Evolutionary conservation across 2,888 invertebrate genomes (phyloP).

Genomic region (Caenorhabditis sp.): DNA sequence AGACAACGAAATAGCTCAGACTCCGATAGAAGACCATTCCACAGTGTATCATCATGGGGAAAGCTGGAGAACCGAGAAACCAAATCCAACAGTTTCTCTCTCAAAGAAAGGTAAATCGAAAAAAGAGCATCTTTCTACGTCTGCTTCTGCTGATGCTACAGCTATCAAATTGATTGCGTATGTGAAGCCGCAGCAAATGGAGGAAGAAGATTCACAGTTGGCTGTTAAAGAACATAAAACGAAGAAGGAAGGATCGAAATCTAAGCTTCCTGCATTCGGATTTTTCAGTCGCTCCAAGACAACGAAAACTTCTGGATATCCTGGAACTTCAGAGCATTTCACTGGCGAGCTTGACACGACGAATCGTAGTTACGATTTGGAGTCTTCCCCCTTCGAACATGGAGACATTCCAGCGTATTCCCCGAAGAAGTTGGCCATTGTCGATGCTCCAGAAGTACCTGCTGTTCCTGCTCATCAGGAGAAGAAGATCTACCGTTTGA

Average conservation of each 20-base stretch:
- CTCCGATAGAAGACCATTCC: slow-evolving; percentile 42
- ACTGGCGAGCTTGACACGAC: slow-evolving; percentile 49
- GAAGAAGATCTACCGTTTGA: slow-evolving; percentile 36
- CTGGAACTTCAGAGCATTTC: slow-evolving; percentile 37
- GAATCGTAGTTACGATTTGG: slow-evolving; percentile 45
- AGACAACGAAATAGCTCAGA: slow-evolving; percentile 45
- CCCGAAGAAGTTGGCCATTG: slow-evolving; percentile 12
- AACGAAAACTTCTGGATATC: slow-evolving; percentile 24
- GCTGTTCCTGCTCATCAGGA: slow-evolving; percentile 13
- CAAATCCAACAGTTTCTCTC: not conserved
- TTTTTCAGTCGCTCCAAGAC: slow-evolving; percentile 41
- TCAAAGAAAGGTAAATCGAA: slow-evolving; percentile 21
- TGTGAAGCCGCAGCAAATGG: slow-evolving; percentile 18
- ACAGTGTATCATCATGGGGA: slow-evolving; percentile 57
- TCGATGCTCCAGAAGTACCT: not conserved
- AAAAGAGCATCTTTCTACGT: slow-evolving; percentile 3
- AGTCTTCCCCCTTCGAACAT: slow-evolving; percentile 45
- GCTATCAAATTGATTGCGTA: slow-evolving; percentile 46
- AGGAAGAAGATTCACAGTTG: not conserved
- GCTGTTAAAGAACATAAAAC: slow-evolving; percentile 20
- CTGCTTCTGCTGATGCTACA: slow-evolving; percentile 24
- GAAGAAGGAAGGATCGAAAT: slow-evolving; percentile 33
- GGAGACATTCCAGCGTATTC: slow-evolving; percentile 23
- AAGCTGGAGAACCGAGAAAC: slow-evolving; percentile 29
- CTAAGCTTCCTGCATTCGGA: slow-evolving; percentile 11